phyloP scores from a whole-genome alignment of 2,888 invertebrate genomes.

The Eretmocerus hayati region DNA sequence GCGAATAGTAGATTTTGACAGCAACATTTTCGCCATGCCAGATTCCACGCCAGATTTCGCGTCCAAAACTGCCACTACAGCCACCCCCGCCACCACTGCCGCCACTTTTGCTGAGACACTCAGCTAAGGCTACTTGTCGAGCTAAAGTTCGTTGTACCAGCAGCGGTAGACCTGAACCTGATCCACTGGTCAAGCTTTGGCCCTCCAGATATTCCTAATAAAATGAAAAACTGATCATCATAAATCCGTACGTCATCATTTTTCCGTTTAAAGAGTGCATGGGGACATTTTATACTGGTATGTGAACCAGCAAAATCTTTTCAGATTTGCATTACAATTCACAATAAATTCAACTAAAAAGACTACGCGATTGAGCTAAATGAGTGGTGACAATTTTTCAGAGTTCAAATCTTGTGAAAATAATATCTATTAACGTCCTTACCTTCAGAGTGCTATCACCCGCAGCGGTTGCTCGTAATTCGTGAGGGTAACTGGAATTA shows the following conservation, averaged over 20 bases:
- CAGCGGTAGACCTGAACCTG: constrained; percentile 85
- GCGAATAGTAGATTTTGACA: constrained; percentile 90
- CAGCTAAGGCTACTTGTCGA: constrained; percentile 78
- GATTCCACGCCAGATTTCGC: constrained; percentile 87
- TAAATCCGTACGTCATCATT: too few relatives aligned
- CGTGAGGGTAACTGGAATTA: constrained; percentile 13
- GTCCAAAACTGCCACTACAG: constrained; percentile 64
- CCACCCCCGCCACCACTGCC: constrained; percentile 25
- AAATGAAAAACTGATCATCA: too few relatives aligned
- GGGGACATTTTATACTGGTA: too few relatives aligned
- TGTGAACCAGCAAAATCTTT: too few relatives aligned
- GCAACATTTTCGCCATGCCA: constrained; percentile 92
- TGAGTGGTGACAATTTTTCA: too few relatives aligned
- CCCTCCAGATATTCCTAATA: constrained; percentile 73
- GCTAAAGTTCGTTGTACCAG: constrained; percentile 88
- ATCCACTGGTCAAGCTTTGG: constrained; percentile 77
- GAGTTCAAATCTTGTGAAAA: neutral
- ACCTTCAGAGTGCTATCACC: constrained; percentile 76
- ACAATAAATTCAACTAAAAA: neutral
- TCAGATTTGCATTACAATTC: neutral
- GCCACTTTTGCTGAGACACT: constrained; percentile 66
- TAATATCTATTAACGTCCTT: constrained; percentile 11
- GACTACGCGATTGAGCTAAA: too few relatives aligned
- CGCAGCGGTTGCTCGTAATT: constrained; percentile 69
- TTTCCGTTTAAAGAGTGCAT: too few relatives aligned